Conservation (phyloP, 2,797 vertebrate species). For the Tenualosa thibaudeaui region DNA sequence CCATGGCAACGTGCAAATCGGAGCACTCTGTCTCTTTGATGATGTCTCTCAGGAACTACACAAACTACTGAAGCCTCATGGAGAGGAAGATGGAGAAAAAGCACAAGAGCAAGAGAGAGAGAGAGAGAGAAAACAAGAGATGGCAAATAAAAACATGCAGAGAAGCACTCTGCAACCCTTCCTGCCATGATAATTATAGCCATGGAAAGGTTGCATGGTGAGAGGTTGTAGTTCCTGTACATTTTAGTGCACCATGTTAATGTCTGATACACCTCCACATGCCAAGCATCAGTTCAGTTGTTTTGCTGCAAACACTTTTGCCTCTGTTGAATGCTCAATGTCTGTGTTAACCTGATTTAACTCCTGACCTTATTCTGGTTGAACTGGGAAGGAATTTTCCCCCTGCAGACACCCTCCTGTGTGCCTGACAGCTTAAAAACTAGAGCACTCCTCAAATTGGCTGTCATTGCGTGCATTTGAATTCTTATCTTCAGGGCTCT, state of each 20-base stretch:
- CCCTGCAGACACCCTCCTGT: neutral
- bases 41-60: slow-evolving; percentile 70
- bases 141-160: slow-evolving; percentile 1
- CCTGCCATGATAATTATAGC: slow-evolving; percentile 1
- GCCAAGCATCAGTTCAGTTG: neutral
- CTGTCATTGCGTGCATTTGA: slow-evolving; percentile 18
- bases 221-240: neutral
- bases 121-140: neutral
- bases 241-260: neutral
- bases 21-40: slow-evolving; percentile 69
- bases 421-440: neutral
- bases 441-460: neutral
- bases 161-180: slow-evolving; percentile 18
- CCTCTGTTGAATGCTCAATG: neutral
- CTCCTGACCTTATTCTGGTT: slow-evolving; percentile 1
- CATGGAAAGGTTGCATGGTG: neutral
- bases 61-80: slow-evolving; percentile 61
- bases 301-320: neutral
- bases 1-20: slow-evolving; percentile 70
- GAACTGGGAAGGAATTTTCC: neutral
- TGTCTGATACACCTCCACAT: neutral
- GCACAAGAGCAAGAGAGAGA: neutral
- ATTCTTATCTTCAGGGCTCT: neutral
- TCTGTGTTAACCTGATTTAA: neutral
- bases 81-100: slow-evolving; percentile 32